Percentiles rank a stretch among this genome's conserved stretches.
Conservation (phyloP, 1,140 invertebrate genomes). For the Pachyrhynchus sulphureomaculatus region DNA sequence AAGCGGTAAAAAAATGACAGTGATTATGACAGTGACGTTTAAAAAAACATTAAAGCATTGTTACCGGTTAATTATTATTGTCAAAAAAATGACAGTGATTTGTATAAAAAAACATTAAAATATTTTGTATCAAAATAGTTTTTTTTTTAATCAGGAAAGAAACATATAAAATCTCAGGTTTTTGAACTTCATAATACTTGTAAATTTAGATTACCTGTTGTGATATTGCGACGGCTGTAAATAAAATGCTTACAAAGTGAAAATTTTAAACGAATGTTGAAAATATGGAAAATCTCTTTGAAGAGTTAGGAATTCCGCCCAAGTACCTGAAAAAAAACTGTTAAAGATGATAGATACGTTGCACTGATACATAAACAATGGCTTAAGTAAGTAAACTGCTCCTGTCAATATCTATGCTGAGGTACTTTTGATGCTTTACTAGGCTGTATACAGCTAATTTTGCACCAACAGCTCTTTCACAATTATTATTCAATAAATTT, state of each 20-base stretch:
- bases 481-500: too few species aligned
- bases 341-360: constrained; percentile 57
- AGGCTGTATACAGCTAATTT: too few species aligned
- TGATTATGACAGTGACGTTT: too few species aligned
- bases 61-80: too few species aligned
- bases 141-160: too few species aligned
- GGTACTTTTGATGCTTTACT: not conserved
- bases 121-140: too few species aligned
- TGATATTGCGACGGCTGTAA: constrained; percentile 7
- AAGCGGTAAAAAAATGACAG: too few species aligned
- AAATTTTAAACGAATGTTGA: not conserved
- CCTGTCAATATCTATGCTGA: not conserved
- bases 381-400: constrained; percentile 57
- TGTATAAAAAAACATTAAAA: too few species aligned
- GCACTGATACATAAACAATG: constrained; percentile 66
- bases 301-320: constrained; percentile 63
- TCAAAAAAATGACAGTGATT: too few species aligned
- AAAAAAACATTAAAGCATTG: too few species aligned
- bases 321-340: constrained; percentile 63
- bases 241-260: constrained; percentile 1
- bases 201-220: not conserved
- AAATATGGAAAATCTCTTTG: constrained; percentile 60
- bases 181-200: not conserved
- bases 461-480: too few species aligned
- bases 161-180: constrained; percentile 3